phyloP scores from a whole-genome alignment of 2,888 invertebrate genomes.

The Dynastes grantii region DNA sequence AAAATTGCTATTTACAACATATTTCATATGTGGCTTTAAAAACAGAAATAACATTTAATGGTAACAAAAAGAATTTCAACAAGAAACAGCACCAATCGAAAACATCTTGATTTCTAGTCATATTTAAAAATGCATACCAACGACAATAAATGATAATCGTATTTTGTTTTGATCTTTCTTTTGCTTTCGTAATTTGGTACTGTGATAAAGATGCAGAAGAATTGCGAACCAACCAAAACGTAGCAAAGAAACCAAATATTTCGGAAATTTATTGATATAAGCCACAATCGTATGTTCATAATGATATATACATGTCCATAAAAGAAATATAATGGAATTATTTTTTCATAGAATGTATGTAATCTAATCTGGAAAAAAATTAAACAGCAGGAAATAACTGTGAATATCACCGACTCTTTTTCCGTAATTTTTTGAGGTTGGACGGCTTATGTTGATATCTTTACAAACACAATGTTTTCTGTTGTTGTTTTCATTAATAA shows the following conservation, averaged over 20 bases:
- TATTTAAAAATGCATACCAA: conserved; percentile 58
- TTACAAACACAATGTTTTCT: no score
- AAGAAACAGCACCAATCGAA: conserved; percentile 46
- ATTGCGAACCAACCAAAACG: conserved; percentile 44
- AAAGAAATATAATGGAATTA: no score
- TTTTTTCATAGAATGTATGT: no score
- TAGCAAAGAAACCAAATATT: not conserved
- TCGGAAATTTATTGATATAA: not conserved
- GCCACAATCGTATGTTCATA: not conserved
- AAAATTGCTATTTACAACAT: conserved; percentile 15
- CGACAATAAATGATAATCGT: conserved; percentile 60
- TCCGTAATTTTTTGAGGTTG: no score
- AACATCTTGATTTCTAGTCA: conserved; percentile 60
- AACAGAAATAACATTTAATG: not conserved
- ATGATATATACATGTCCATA: no score
- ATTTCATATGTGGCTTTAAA: not conserved
- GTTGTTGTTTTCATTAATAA: no score
- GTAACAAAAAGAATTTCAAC: not conserved
- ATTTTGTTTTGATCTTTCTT: conserved; percentile 26
- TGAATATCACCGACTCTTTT: no score
- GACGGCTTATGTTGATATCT: no score
- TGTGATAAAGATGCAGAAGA: conserved; percentile 62
- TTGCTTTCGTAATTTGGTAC: conserved; percentile 60
- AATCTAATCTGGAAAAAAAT: no score
- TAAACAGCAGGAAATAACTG: no score